Base-by-base conservation (phyloP, 2,797 vertebrate species). In the Sus cebifrons region DNA sequence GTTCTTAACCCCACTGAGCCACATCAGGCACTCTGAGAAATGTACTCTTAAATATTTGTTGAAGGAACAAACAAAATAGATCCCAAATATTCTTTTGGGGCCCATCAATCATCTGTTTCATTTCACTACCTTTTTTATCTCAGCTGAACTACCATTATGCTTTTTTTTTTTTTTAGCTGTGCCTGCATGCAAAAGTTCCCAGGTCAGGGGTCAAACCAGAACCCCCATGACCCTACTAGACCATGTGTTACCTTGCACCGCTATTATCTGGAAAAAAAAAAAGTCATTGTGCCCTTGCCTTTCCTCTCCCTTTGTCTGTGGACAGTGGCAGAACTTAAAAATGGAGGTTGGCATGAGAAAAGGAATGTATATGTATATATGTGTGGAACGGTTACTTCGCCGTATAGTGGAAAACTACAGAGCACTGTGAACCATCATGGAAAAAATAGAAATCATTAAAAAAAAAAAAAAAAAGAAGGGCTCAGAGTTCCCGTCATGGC, bases 31-130 rank as follows among this genome's bases (percentile, higher is more conserved):
- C 36, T 25, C 2, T 86, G 27, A 62, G 44, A 91, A 21, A 32
- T 11, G 0, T 20, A 36, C 49, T 91, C 64, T 40, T 93, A 93
- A 36, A 81, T 81, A n/a, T 60, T 70, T 92, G 78, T 78, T 86
- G 62, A 62, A 87, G 81, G n/a, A 79, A 68, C 32, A 82, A 84
- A 68, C n/a, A 54, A 88, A 32, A 62, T 84, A 40, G 36, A 36
- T 36, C 36, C 36, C 36, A 36, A 36, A 36, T 36, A 36, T 79
- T 91, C 49, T 89, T 85, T 70, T 86, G 9, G 36, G 27, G 8
- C 32, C 18, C 23, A 77, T 15, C 9, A 21, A 20, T 64, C 40
- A 20, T 92, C 75, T 77, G 7, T 17, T 86, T 96, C 23, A 16
- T 77, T 40, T 52, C 70, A 27, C 6, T 52, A 20, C 36, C 21